Evolutionary conservation across 1,140 invertebrate species (phyloP).

Genomic region (Drosophila nasuta): DNA sequence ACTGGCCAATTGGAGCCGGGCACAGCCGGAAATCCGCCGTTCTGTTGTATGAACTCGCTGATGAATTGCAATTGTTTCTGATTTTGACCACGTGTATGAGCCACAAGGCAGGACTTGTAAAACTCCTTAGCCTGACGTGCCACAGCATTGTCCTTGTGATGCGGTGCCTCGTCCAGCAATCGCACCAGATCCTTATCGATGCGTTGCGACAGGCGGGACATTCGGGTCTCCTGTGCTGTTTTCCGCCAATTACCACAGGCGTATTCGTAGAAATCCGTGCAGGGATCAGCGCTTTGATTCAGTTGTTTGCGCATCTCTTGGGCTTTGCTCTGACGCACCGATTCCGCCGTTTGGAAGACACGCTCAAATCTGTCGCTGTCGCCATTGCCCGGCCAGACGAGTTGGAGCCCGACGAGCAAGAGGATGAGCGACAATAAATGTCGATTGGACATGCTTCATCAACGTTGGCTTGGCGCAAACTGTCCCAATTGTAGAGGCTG

Average conservation of each 20-base stretch:
- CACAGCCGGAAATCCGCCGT: constrained; percentile 74
- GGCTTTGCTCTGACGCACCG: constrained; percentile 81
- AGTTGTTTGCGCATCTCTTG: constrained; percentile 90
- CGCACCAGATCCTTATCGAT: constrained; percentile 89
- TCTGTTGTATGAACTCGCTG: constrained; percentile 85
- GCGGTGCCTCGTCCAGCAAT: constrained; percentile 86
- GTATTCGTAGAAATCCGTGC: constrained; percentile 93
- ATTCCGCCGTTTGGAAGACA: constrained; percentile 83
- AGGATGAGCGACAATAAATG: constrained; percentile 17
- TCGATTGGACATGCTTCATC: constrained; percentile 58
- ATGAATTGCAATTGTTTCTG: constrained; percentile 92
- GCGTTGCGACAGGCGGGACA: constrained; percentile 89
- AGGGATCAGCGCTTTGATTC: constrained; percentile 91
- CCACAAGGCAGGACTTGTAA: constrained; percentile 92
- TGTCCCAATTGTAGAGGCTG: constrained; percentile 16
- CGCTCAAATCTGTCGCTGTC: constrained; percentile 76
- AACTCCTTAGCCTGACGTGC: constrained; percentile 91
- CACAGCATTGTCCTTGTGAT: constrained; percentile 57
- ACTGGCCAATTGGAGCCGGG: constrained; percentile 71
- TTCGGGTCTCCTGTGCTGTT: constrained; percentile 89
- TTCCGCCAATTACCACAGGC: constrained; percentile 86
- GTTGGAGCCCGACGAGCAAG: not conserved
- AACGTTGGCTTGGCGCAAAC: constrained; percentile 48
- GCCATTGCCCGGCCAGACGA: not conserved
- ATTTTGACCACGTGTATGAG: constrained; percentile 90